Percentiles rank a stretch among this genome's conserved stretches.
These are phyloP conservation scores for Chlorodrepanis virens DNA, from an alignment of 2,113 vertebrate genomes.

Conservation along the genomic window DNA sequence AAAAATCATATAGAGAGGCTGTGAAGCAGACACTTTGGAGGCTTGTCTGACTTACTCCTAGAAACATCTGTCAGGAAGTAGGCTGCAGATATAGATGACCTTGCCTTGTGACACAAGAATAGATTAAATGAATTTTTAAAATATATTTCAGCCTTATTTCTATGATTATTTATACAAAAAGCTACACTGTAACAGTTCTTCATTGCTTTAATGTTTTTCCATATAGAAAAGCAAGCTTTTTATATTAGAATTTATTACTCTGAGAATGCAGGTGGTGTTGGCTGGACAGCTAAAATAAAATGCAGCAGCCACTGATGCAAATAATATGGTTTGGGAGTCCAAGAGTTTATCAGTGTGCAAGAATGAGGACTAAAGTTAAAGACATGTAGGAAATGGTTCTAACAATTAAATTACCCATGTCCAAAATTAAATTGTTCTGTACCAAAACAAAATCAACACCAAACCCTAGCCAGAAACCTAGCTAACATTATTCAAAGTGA, in stretches of 20 bases:
- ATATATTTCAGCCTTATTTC: not conserved
- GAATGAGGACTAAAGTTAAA: not conserved
- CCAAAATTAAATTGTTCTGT: not conserved
- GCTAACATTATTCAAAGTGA: not conserved
- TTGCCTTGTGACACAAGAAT: not conserved
- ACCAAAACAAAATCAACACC: not conserved
- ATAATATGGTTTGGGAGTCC: not conserved
- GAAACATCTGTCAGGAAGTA: slow-evolving; percentile 42
- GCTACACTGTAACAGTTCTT: not conserved
- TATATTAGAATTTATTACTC: not conserved
- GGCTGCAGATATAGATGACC: not conserved
- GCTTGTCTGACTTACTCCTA: not conserved
- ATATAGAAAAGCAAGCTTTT: not conserved
- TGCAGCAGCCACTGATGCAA: not conserved
- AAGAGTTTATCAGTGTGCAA: not conserved
- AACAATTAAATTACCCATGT: not conserved
- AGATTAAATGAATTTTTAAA: not conserved
- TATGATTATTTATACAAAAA: slow-evolving; percentile 15
- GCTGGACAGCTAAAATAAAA: not conserved
- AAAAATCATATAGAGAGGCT: not conserved
- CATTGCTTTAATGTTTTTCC: slow-evolving; percentile 12
- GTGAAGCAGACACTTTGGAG: not conserved
- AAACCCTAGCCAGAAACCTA: not conserved
- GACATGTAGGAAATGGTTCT: not conserved
- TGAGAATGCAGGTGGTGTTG: not conserved